Base-by-base conservation (phyloP, 2,113 vertebrate genomes). In the Cervus canadensis region DNA sequence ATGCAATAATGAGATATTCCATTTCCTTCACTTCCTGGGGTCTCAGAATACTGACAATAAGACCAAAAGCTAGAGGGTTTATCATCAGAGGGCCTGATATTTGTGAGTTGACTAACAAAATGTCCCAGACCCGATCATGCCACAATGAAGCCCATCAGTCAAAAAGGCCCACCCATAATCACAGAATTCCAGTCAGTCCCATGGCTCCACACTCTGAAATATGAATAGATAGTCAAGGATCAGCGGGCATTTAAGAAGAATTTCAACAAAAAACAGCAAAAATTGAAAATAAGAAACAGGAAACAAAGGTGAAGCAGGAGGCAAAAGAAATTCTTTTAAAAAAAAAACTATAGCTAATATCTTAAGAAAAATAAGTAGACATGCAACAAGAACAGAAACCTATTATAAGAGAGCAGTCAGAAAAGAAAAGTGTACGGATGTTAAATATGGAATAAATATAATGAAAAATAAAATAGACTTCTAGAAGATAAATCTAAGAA, bases 401-500 rank as follows among this genome's bases (percentile, higher is more conserved):
- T 95, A 78, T 59, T 94, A 3, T 83, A 83, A 94, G 91, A 97
- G 85, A 89, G 54, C 7, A 85, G 28, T 91, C 15, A 76, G 54
- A 95, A 62, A 82, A 81, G 57, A 87, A 85, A 33, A 90, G 6
- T 87, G 2, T 59, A 25, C 94, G 9, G 3, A 2, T 84, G 33
- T 79, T 64, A 83, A 92, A 87, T 87, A 83, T 57, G 13, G 15
- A 89, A 93, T 62, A 74, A 91, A 4, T 19, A 85, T 94, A 96
- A 83, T 62, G 40, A 92, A 96, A 95, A 92, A 64, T 78, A 91
- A 50, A 76, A 86, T 33, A 97, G 56, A 59, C 17, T 82, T 89
- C 33, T 54, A 97, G 40, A 97, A 84, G 43, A 81, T 30, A 97
- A 92, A 83, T 83, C 50, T 59, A 91, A 93, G 7, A 87, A 93